Base-by-base conservation (phyloP, 2,797 vertebrate species). In the Octomys mimax region DNA sequence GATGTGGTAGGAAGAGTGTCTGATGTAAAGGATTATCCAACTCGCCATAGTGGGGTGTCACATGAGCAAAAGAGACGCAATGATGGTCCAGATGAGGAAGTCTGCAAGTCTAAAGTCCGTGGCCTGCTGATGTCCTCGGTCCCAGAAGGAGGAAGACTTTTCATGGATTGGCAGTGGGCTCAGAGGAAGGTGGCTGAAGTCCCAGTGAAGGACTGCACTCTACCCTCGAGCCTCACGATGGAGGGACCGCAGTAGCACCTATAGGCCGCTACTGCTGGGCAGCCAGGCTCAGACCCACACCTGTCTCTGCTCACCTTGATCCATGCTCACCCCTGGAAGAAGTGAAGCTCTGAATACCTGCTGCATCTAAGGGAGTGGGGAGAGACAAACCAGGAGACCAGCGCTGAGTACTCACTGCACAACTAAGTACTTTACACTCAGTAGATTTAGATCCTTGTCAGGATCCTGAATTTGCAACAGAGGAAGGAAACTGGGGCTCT, bases 11-110 rank as follows among this genome's bases (percentile, higher is more conserved):
- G 31, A 33, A 68, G 39, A 54, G 7, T 8, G 3, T 28, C 61
- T 14, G 31, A 61, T 1, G 0, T 57, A 2, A 39, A 49, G 13
- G n/a, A 13, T 33, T 33, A 4, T 36, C 71, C 33, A 5, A 24
- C 39, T 36, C 77, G 42, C 62, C 1, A 0, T 2, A 10, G 24
- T 18, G n/a, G 1, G 62, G 3, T 1, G 28, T 39, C 33, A 0
- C 11, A 1, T 12, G 13, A 33, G 64, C 31, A 24, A 52, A n/a
- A 54, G 68, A 64, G 70, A n/a, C 0, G 1, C 6, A 18, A 13
- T 39, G 54, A 1, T 52, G 36, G 24, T 12, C 4, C 19, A 3
- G 19, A 5, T 2, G 3, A 52, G 57, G 39, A 54, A 14, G 10
- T 3, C 46, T 13, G 13, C 54, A 24, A 49, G 75, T 4, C 2